Base-by-base conservation (phyloP, 1,140 invertebrate genomes). In the Solenopsis invicta region DNA sequence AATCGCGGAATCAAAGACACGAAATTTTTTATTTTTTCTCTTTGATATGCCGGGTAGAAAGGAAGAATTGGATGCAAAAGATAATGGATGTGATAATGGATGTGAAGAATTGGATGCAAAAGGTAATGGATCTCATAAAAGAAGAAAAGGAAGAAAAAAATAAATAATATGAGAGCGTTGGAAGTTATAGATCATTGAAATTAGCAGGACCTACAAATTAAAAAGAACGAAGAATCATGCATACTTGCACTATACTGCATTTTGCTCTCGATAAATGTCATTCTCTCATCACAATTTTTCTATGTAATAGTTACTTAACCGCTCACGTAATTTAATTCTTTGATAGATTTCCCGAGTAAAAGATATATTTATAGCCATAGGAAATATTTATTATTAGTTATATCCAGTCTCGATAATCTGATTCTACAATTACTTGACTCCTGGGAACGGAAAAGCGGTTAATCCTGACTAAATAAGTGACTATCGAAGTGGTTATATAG, bases 381-480 rank as follows among this genome's bases (percentile, higher is more conserved):
- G 16, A 75, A 56, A 81, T 56, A 56, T 56, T 81, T 54, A 66
- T 80, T 48, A 67, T 80, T 16, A 69, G 52, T 1, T 29, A 61
- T 21, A 61, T 21, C 16, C 62, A 45, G 5, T 66, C n/a, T 6
- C 29, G 8, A 41, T 48, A 52, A 67, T 41, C 45, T 67, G n/a
- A n/a, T 13, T 34, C 2, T 59, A 3, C 52, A 29, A 34, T 24
- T 48, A 8, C 41, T 18, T 37, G 24, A 81, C 13, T 84, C 24
- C n/a, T 18, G 69, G 48, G 80, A 82, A 48, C 12, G 48, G 41
- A 74, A 50, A 24, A 13, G n/a, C 69, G 80, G 16, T 74, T 82
- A 61, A 61, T 72, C 18, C 13, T 24, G 69, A 61, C 41, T 84
- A 84, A 84, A 84, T 74, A 61, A 84, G 24, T 41, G 80, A 74